Percentiles rank a stretch among this genome's conserved stretches.
These are phyloP conservation scores for Esox masquinongy DNA, from an alignment of 2,797 vertebrate species.

Conservation along the genomic window DNA sequence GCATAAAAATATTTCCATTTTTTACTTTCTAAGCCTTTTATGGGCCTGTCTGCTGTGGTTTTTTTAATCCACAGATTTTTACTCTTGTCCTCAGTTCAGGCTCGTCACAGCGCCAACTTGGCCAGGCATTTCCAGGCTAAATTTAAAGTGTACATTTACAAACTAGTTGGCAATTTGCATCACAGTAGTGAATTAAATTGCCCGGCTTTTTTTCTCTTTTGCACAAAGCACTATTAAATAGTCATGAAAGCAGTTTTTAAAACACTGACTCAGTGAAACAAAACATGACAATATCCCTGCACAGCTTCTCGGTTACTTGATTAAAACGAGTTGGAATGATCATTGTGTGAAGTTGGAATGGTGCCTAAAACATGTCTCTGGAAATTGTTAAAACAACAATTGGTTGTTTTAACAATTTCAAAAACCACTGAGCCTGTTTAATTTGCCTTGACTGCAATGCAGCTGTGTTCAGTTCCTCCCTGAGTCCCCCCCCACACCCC, in stretches of 20 bases:
- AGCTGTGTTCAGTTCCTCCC: neutral
- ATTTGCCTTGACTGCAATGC: neutral
- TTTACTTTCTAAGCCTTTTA: neutral
- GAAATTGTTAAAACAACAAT: neutral
- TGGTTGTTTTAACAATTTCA: no score
- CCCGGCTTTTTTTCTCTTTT: no score
- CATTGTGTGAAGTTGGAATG: neutral
- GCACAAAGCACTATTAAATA: neutral
- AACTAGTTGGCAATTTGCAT: neutral
- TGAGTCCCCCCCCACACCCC: neutral
- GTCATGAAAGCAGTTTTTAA: neutral
- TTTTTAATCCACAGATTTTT: slow-evolving; percentile 10
- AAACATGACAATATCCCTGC: neutral
- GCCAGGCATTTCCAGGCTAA: slow-evolving; percentile 10
- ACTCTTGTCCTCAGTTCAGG: neutral
- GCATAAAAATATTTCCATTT: neutral
- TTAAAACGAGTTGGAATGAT: neutral
- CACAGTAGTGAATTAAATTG: no score
- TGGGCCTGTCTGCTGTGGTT: neutral
- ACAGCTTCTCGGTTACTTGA: neutral
- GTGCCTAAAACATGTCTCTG: neutral
- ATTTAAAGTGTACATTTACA: slow-evolving; percentile 5
- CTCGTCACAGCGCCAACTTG: neutral
- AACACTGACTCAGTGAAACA: neutral
- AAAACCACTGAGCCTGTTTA: neutral